These are phyloP conservation scores for Corythornis vintsioides DNA, from an alignment of 2,113 vertebrate genomes.

Conservation along the genomic window DNA sequence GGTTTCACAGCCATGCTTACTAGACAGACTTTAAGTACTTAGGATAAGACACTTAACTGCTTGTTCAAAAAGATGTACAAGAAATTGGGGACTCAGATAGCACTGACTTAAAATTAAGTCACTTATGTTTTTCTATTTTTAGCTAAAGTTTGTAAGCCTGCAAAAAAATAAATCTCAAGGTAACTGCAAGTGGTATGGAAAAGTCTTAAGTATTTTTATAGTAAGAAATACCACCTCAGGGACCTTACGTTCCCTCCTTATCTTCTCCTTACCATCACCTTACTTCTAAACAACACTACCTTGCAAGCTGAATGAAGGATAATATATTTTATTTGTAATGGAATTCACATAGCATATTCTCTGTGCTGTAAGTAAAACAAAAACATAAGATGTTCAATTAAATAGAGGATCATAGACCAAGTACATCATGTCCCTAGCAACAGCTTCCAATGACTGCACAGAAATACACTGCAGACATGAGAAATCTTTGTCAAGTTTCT, in stretches of 20 bases:
- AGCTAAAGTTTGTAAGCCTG: background rate
- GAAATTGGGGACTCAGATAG: background rate
- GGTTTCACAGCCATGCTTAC: background rate
- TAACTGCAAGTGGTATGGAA: background rate
- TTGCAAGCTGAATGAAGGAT: background rate
- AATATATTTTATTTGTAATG: constrained; percentile 9
- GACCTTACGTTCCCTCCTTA: background rate
- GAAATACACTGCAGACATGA: background rate
- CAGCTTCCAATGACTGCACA: background rate
- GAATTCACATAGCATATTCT: background rate
- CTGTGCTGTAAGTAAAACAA: background rate
- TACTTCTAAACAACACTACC: background rate
- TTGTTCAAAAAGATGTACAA: background rate
- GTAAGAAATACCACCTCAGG: background rate
- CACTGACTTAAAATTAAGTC: background rate
- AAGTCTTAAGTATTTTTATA: background rate
- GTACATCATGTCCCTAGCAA: background rate
- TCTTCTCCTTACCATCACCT: background rate
- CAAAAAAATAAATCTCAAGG: background rate
- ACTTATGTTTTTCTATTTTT: background rate
- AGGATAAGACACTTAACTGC: background rate
- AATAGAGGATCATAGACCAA: background rate
- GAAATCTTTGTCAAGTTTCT: background rate
- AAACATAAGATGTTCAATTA: constrained; percentile 29
- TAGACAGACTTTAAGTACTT: background rate